Evolutionary conservation across 2,797 vertebrate species (phyloP).

Genomic region (Gila robusta): DNA sequence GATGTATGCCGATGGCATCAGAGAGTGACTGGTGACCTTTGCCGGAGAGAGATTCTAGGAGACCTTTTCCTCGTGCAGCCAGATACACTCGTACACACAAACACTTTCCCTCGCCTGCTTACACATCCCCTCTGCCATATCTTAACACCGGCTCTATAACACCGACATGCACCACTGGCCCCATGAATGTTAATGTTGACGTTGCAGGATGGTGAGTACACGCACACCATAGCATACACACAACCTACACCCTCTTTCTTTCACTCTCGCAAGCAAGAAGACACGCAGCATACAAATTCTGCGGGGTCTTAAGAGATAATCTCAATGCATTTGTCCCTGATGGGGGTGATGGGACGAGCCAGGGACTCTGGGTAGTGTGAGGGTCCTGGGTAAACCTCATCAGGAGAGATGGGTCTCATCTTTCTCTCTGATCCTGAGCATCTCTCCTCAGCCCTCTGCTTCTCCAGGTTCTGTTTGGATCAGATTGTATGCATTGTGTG

Average conservation of each 20-base stretch:
- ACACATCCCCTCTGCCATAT: slow-evolving; percentile 53
- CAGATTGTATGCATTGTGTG: slow-evolving; percentile 72
- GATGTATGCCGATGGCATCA: slow-evolving; percentile 74
- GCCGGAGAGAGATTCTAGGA: slow-evolving; percentile 67
- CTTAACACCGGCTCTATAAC: slow-evolving; percentile 69
- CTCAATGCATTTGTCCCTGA: slow-evolving; percentile 25
- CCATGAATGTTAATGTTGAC: slow-evolving; percentile 82
- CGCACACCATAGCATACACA: neutral
- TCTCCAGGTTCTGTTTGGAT: slow-evolving; percentile 63
- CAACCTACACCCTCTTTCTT: neutral
- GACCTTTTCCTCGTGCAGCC: slow-evolving; percentile 68
- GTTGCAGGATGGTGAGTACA: neutral
- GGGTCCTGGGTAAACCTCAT: slow-evolving; percentile 26
- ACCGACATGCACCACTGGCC: slow-evolving; percentile 78
- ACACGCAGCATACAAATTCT: slow-evolving; percentile 41
- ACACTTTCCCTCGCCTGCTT: slow-evolving; percentile 33
- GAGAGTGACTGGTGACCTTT: slow-evolving; percentile 78
- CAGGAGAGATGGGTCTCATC: slow-evolving; percentile 47
- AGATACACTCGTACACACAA: slow-evolving; percentile 23
- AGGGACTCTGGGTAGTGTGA: neutral
- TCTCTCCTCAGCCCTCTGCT: neutral
- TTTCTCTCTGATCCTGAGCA: slow-evolving; percentile 9
- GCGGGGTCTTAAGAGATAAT: slow-evolving; percentile 36
- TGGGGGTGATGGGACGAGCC: slow-evolving; percentile 31
- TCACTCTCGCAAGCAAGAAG: neutral